Evolutionary conservation across 2,113 vertebrate genomes (phyloP).

Genomic region (Gopherus flavomarginatus): DNA sequence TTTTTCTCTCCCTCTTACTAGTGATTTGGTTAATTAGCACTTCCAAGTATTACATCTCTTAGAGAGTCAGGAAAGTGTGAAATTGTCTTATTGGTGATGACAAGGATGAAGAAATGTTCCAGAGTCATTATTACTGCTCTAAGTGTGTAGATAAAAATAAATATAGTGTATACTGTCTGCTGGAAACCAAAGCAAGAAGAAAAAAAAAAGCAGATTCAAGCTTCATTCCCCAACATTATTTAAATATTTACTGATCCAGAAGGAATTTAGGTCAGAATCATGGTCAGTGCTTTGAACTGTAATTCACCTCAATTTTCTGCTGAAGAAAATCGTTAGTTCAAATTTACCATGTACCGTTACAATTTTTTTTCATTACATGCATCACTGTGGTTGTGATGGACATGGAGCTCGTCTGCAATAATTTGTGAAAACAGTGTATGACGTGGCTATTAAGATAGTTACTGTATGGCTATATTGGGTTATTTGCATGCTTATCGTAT

Average conservation of each 20-base stretch:
- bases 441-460: neutral
- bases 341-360: neutral
- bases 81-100: conserved; percentile 69
- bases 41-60: conserved; percentile 70
- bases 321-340: neutral
- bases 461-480: neutral
- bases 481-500: neutral
- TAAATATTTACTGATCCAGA: neutral
- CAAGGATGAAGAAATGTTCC: conserved; percentile 67
- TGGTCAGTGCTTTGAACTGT: conserved; percentile 5
- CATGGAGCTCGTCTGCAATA: neutral
- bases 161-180: conserved; percentile 3
- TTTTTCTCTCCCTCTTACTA: conserved; percentile 54
- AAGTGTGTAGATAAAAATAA: conserved; percentile 63
- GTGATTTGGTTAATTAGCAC: conserved; percentile 77
- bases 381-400: neutral
- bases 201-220: neutral
- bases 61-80: conserved; percentile 72
- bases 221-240: conserved; percentile 2
- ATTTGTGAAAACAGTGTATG: neutral
- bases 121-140: conserved; percentile 29
- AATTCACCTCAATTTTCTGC: neutral
- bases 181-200: conserved; percentile 13
- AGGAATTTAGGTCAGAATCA: conserved; percentile 21
- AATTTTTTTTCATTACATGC: conserved; percentile 39